Evolutionary conservation across 2,888 invertebrate genomes (phyloP).

Genomic region (Meganola albula): DNA sequence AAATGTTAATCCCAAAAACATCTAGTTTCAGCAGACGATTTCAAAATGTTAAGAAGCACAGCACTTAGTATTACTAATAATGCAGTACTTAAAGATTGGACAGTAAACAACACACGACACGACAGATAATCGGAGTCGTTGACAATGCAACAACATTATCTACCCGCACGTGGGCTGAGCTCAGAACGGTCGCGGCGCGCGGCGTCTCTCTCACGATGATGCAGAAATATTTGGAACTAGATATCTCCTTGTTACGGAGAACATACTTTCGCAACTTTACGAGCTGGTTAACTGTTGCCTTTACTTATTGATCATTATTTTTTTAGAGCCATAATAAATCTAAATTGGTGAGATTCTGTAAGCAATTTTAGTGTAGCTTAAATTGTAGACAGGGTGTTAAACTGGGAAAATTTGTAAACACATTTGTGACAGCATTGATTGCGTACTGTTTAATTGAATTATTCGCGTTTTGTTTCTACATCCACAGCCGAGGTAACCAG

Average conservation of each 20-base stretch:
- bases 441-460: too few species aligned
- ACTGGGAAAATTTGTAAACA: too few species aligned
- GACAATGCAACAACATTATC: constrained; percentile 50
- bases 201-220: constrained; percentile 37
- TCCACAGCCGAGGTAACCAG: too few species aligned
- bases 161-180: constrained; percentile 41
- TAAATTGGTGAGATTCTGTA: too few species aligned
- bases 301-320: too few species aligned
- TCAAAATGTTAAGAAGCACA: too few species aligned
- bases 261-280: constrained; percentile 32
- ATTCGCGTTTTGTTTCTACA: too few species aligned
- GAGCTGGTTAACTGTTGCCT: constrained; percentile 24
- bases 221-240: constrained; percentile 27
- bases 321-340: too few species aligned
- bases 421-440: too few species aligned
- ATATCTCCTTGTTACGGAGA: constrained; percentile 33
- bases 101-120: constrained; percentile 32
- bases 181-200: constrained; percentile 20
- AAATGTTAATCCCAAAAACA: too few species aligned
- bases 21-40: too few species aligned
- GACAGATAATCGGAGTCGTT: constrained; percentile 43
- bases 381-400: not conserved
- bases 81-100: constrained; percentile 39
- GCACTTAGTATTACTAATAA: too few species aligned
- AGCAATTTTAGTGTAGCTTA: constrained; percentile 2